phyloP scores from a whole-genome alignment of 2,888 invertebrate species.

The Buathra laborator region DNA sequence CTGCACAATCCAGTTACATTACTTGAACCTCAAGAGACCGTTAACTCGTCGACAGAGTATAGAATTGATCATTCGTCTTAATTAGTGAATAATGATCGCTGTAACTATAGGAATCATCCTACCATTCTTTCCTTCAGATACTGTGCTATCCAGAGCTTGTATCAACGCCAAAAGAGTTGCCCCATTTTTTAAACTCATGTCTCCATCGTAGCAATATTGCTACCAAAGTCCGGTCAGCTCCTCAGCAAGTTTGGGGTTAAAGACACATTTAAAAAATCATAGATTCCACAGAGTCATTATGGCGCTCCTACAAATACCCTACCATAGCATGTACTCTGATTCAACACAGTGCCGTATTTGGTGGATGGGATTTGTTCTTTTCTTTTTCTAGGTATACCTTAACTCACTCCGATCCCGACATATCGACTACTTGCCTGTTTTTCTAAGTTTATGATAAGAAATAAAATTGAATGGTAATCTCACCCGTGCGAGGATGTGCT shows the following conservation, averaged over 20 bases:
- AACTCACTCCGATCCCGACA: no score
- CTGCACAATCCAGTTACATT: background rate
- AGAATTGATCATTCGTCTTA: slow-evolving; percentile 12
- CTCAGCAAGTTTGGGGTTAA: no score
- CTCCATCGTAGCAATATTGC: background rate
- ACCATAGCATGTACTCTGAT: no score
- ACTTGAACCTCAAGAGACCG: slow-evolving; percentile 14
- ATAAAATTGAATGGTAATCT: background rate
- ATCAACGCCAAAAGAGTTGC: background rate
- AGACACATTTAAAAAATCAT: no score
- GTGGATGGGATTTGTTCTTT: no score
- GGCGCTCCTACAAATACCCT: no score
- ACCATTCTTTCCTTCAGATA: background rate
- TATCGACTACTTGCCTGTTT: background rate
- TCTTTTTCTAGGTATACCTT: no score
- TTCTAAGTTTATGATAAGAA: background rate
- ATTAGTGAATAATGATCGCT: background rate
- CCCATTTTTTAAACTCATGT: background rate
- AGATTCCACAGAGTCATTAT: no score
- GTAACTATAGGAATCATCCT: background rate
- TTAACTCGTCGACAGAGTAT: slow-evolving; percentile 29
- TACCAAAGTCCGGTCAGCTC: no score
- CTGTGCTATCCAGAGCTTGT: background rate
- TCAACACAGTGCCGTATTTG: no score
- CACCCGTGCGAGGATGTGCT: background rate